These are phyloP conservation scores for Oegoconia quadripuncta DNA, from an alignment of 2,888 invertebrate species.

Conservation along the genomic window DNA sequence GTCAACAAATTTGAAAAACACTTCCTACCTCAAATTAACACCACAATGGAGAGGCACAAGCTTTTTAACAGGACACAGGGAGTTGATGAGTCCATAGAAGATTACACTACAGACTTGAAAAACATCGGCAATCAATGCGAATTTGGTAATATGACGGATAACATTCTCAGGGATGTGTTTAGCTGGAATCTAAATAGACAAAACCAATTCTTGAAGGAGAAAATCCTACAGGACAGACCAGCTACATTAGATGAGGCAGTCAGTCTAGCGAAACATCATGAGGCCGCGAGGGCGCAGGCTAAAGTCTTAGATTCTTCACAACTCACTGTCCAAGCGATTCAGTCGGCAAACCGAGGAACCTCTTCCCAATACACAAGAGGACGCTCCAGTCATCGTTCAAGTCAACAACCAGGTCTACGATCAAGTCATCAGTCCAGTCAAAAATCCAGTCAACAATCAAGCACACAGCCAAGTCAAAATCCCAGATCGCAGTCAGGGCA, in stretches of 20 bases:
- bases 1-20: conserved; percentile 6
- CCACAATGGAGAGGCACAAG: conserved; percentile 17
- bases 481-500: too few relatives aligned
- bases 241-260: neutral
- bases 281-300: neutral
- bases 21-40: conserved; percentile 15
- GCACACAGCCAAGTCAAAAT: neutral
- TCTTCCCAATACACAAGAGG: too few relatives aligned
- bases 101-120: conserved; percentile 7
- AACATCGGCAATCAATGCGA: conserved; percentile 5
- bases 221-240: neutral
- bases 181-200: conserved; percentile 1
- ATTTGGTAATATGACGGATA: conserved; percentile 2
- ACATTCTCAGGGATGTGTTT: neutral
- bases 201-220: conserved; percentile 2
- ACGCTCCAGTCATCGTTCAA: neutral
- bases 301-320: too few relatives aligned
- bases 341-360: neutral
- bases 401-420: too few relatives aligned
- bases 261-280: neutral
- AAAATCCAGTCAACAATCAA: neutral
- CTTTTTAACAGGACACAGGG: conserved; percentile 14
- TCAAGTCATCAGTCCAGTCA: neutral
- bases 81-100: conserved; percentile 6
- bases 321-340: too few relatives aligned